Evolutionary conservation across 1,140 invertebrate genomes (phyloP), one percentile per base, ranked within the genome.

Genomic region (Hycleus cichorii): DNA sequence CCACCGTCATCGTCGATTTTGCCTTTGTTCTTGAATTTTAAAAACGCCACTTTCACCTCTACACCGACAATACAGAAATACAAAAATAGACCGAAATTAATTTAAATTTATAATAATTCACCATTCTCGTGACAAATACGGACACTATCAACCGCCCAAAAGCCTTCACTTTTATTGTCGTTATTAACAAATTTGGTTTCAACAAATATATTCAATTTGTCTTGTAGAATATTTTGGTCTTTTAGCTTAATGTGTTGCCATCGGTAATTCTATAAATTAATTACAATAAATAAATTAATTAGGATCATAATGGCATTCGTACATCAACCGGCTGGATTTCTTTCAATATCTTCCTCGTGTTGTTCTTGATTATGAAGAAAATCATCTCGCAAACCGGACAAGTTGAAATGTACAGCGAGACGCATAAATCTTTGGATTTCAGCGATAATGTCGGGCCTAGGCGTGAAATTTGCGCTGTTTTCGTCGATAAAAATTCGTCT

Each of bases 401-500:
- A 42, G 57, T 62, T 3, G 55, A 53, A 8, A 67, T 61, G 10
- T 60, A 64, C 4, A 69, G 10, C 27, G 63, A 63, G 42, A 69
- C 54, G 47, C 67, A 69, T 9, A 69, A 47, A 51, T 65, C 54
- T 47, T 65, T 63, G 9, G 57, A 63, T 2, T 48, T 26, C 3
- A 62, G 56, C 8, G 57, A 27, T 4, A 67, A 18, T n/a, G 57
- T 48, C 2, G 67, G 67, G 2, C 67, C 67, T 24, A 69, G 39
- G 48, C 65, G 47, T 1, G 63, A 65, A 9, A 62, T 69, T 40
- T 65, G 60, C 0, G 50, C 24, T 1, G 51, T 62, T 39, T 56
- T 65, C n/a, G 67, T 67, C 45, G 60, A 69, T 51, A 69, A 60
- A 51, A 67, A 69, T 10, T 61, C 47, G 49, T 67, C 67, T 69